Percentiles rank a stretch among this genome's conserved stretches.
These are phyloP conservation scores for Nemurella pictetii DNA, from an alignment of 2,888 invertebrate genomes.

Conservation along the genomic window DNA sequence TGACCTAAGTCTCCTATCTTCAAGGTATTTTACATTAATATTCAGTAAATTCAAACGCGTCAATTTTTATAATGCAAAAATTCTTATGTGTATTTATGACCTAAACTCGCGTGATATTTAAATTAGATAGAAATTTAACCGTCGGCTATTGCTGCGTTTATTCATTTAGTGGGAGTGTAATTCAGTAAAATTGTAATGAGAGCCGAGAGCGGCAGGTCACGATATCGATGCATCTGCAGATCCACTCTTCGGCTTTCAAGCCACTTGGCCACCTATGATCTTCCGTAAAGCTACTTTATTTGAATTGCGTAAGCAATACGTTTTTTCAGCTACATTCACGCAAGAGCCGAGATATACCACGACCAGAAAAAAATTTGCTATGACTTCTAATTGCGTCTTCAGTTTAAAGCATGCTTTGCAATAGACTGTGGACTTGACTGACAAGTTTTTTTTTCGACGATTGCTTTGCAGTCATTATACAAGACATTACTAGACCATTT, in stretches of 20 bases:
- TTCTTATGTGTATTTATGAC: neutral
- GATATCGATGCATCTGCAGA: too few species aligned
- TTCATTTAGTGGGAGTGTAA: neutral
- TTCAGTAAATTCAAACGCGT: neutral
- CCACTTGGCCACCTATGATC: neutral
- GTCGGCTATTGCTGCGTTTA: neutral
- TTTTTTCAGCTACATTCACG: neutral
- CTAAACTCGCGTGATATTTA: neutral
- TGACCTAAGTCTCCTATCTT: conserved; percentile 68
- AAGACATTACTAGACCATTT: too few species aligned
- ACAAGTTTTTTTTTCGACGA: neutral
- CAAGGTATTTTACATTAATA: conserved; percentile 54
- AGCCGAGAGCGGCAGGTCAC: neutral
- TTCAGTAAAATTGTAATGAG: neutral
- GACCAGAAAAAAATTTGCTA: neutral
- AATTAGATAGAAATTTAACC: neutral
- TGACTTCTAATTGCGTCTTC: neutral
- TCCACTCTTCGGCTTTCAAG: neutral
- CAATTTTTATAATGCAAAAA: conserved; percentile 31
- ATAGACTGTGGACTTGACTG: neutral
- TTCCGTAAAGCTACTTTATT: neutral
- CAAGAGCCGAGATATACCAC: neutral
- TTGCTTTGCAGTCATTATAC: neutral
- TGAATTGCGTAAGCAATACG: neutral
- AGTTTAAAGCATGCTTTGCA: neutral